Conservation (phyloP, 2,888 invertebrate species). For the Palloptera scutellata region DNA sequence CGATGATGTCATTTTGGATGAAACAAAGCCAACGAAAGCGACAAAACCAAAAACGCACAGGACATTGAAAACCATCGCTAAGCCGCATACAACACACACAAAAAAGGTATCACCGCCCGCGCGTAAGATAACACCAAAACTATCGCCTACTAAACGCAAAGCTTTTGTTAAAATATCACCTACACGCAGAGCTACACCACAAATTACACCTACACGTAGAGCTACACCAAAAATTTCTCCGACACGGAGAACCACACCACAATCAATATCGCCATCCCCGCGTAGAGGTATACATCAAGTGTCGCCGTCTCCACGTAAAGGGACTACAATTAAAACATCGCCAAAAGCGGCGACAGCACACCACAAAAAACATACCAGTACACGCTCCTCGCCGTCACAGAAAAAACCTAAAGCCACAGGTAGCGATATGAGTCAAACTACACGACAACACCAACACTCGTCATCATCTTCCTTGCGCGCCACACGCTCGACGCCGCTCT, state of each 20-base stretch:
- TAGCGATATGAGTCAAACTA: constrained; percentile 8
- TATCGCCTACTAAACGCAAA: neutral
- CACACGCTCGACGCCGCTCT: constrained; percentile 42
- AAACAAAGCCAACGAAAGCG: constrained; percentile 37
- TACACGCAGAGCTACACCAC: constrained; percentile 4
- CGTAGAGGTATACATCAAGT: no score
- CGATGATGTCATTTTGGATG: constrained; percentile 39
- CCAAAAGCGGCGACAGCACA: constrained; percentile 8
- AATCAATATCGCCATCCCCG: constrained; percentile 37
- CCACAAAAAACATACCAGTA: constrained; percentile 1
- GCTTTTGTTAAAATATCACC: neutral
- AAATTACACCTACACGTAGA: constrained; percentile 9
- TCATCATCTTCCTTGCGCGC: neutral
- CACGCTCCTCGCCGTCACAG: constrained; percentile 28
- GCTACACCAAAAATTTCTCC: constrained; percentile 22
- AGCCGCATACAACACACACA: constrained; percentile 3
- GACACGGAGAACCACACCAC: constrained; percentile 3
- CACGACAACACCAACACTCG: constrained; percentile 23
- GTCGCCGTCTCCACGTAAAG: constrained; percentile 35
- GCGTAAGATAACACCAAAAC: constrained; percentile 9
- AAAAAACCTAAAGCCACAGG: constrained; percentile 17
- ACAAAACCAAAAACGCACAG: constrained; percentile 18
- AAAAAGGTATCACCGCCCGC: constrained; percentile 10
- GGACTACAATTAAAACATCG: constrained; percentile 23
- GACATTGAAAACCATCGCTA: constrained; percentile 13